Evolutionary conservation across 2,113 vertebrate species (phyloP).

Genomic region (Tragelaphus buxtoni): DNA sequence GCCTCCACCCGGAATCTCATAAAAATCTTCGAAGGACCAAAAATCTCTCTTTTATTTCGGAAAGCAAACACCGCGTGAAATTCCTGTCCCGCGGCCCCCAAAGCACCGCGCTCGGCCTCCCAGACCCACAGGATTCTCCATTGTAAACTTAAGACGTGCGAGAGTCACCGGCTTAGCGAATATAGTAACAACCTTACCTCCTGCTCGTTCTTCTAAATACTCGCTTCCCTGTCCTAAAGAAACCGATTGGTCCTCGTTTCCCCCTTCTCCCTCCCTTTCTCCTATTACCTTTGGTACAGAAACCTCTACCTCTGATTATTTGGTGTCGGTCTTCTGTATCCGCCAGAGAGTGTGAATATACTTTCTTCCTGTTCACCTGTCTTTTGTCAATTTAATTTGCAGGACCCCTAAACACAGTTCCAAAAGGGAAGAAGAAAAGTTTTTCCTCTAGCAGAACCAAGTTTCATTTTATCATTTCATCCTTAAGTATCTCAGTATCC

Average conservation of each 20-base stretch:
- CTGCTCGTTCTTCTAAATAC: background rate
- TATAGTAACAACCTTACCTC: background rate
- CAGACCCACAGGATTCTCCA: background rate
- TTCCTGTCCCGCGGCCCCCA: background rate
- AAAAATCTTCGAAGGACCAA: background rate
- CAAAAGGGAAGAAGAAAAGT: background rate
- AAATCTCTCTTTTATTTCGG: background rate
- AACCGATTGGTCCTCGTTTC: background rate
- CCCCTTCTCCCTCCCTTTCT: background rate
- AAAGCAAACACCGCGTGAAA: background rate
- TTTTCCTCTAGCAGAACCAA: background rate
- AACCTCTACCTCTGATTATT: background rate
- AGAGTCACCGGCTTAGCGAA: background rate
- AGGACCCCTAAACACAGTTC: background rate
- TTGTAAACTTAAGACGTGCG: too few species aligned
- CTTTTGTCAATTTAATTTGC: background rate
- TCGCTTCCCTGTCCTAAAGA: background rate
- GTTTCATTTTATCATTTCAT: background rate
- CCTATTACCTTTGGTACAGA: background rate
- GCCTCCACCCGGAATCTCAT: background rate
- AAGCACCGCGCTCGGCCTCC: background rate
- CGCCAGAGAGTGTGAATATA: background rate
- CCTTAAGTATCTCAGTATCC: background rate
- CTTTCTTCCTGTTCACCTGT: background rate
- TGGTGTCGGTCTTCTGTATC: background rate